Conservation (phyloP, 2,888 invertebrate genomes). For the Plutella xylostella region DNA sequence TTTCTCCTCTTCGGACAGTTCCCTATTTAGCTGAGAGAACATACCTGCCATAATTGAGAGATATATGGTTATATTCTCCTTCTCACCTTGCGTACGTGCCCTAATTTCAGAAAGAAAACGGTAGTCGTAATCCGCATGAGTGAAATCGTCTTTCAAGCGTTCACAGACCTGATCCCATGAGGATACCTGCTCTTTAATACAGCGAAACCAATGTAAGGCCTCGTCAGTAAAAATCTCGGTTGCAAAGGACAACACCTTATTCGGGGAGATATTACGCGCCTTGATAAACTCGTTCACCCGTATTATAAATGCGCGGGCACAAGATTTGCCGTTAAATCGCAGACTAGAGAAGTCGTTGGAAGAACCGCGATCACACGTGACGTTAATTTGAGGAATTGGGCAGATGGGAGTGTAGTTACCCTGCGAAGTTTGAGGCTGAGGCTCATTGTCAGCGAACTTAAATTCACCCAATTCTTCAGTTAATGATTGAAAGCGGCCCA, state of each 20-base stretch:
- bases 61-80: slow-evolving; percentile 13
- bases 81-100: slow-evolving; percentile 7
- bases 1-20: slow-evolving; percentile 16
- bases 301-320: no score
- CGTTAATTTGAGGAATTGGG: no score
- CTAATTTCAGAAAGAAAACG: slow-evolving; percentile 3
- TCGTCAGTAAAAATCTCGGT: slow-evolving; percentile 11
- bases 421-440: no score
- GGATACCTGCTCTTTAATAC: background rate
- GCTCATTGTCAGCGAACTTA: no score
- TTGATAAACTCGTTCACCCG: no score
- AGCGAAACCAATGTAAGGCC: slow-evolving; percentile 9
- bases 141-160: no score
- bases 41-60: slow-evolving; percentile 20
- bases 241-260: background rate
- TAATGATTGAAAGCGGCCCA: no score
- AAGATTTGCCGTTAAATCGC: no score
- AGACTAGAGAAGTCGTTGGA: no score
- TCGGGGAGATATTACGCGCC: background rate
- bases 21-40: slow-evolving; percentile 17
- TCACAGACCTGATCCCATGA: slow-evolving; percentile 7
- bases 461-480: no score
- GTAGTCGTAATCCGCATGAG: slow-evolving; percentile 1
- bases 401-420: no score
- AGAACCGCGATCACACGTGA: no score